Evolutionary conservation across 2,797 vertebrate species (phyloP).

Genomic region (Gallinago stenura): DNA sequence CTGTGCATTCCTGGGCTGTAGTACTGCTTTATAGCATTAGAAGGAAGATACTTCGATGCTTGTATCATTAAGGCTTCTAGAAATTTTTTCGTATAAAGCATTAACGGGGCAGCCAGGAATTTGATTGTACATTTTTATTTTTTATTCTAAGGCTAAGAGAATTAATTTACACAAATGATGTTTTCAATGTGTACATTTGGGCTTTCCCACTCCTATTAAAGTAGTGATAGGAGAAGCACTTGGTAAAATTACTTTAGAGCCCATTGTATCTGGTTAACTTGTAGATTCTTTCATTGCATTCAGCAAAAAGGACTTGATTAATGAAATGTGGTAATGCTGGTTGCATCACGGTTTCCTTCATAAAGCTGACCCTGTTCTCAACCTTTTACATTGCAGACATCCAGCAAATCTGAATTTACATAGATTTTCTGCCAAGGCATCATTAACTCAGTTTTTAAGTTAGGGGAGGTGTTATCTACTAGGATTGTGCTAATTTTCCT

Average conservation of each 20-base stretch:
- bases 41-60: slow-evolving; percentile 8
- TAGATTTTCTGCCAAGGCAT: not conserved
- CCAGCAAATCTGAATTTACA: not conserved
- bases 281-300: not conserved
- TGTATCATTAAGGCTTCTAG: not conserved
- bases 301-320: not conserved
- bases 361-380: not conserved
- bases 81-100: not conserved
- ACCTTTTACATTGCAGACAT: not conserved
- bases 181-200: not conserved
- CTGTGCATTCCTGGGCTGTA: not conserved
- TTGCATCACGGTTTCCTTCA: not conserved
- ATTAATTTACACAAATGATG: not conserved
- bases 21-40: not conserved
- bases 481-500: not conserved
- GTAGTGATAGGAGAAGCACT: not conserved
- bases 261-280: not conserved
- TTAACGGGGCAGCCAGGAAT: not conserved
- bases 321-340: not conserved
- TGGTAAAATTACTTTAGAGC: not conserved
- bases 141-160: not conserved
- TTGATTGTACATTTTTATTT: not conserved
- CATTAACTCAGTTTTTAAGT: not conserved
- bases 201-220: slow-evolving; percentile 14
- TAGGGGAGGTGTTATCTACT: not conserved